Conservation (phyloP, 2,113 vertebrate species). For the Hucho hucho region DNA sequence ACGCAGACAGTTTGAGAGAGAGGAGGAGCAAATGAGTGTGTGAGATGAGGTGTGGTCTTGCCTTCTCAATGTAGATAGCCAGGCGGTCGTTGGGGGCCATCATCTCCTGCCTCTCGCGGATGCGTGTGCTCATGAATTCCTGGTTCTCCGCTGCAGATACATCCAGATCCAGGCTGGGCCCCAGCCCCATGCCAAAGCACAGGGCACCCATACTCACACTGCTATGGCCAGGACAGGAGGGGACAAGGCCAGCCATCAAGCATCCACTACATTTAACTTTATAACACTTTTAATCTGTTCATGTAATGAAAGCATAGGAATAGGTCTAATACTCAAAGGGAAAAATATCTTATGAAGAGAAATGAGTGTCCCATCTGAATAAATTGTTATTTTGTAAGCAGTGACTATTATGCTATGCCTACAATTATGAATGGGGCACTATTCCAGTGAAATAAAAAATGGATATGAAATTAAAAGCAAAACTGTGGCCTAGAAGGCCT, state of each 20-base stretch:
- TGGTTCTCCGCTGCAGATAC: constrained; percentile 70
- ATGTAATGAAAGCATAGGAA: background rate
- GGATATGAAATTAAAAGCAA: too few relatives aligned
- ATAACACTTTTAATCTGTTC: background rate
- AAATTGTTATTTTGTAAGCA: too few relatives aligned
- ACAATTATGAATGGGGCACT: background rate
- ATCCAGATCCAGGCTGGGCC: constrained; percentile 61
- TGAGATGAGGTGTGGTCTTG: constrained; percentile 13
- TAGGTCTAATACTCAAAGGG: too few relatives aligned
- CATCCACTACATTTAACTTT: background rate
- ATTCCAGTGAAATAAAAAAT: background rate
- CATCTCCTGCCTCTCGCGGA: constrained; percentile 67
- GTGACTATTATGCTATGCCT: too few relatives aligned
- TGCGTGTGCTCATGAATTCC: constrained; percentile 65
- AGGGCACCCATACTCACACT: constrained; percentile 59
- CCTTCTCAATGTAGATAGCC: constrained; percentile 73
- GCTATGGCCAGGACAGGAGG: constrained; percentile 32
- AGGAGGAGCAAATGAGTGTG: background rate
- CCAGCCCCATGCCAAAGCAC: constrained; percentile 52
- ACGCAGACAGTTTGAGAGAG: background rate
- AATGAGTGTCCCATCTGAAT: too few relatives aligned
- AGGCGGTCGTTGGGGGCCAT: constrained; percentile 74
- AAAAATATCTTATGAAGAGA: too few relatives aligned
- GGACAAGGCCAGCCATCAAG: background rate
- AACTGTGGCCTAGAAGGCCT: too few relatives aligned